A percentile compares a stretch with the other conserved stretches of the same genome.
Conservation (phyloP, 2,797 vertebrate species). For the Microctenopoma lineatum region DNA sequence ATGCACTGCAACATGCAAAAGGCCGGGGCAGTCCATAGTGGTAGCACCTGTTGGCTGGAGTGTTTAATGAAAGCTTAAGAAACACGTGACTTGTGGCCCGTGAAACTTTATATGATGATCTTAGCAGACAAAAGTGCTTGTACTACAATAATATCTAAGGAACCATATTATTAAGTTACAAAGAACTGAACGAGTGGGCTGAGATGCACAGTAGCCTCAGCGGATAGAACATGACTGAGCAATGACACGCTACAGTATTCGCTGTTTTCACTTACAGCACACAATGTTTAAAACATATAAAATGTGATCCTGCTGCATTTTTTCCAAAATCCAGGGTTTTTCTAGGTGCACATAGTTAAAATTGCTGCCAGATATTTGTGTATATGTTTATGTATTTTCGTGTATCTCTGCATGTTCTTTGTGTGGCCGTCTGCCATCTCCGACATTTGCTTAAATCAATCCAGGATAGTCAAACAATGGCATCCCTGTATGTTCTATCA, state of each 20-base stretch:
- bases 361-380: neutral
- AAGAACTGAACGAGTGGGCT: constrained; percentile 53
- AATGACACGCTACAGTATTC: constrained; percentile 16
- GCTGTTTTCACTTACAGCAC: constrained; percentile 36
- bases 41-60: constrained; percentile 65
- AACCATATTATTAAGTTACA: constrained; percentile 61
- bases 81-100: constrained; percentile 46
- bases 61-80: constrained; percentile 57
- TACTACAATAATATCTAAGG: constrained; percentile 54
- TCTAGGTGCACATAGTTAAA: constrained; percentile 11
- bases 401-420: constrained; percentile 16
- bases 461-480: constrained; percentile 66
- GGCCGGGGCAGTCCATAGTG: constrained; percentile 63
- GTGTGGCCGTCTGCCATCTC: constrained; percentile 55
- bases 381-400: neutral
- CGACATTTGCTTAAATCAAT: constrained; percentile 55
- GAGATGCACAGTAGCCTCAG: constrained; percentile 54
- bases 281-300: constrained; percentile 24
- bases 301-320: constrained; percentile 48
- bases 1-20: constrained; percentile 33
- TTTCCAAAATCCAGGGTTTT: constrained; percentile 2
- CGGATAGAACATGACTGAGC: constrained; percentile 57
- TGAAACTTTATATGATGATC: constrained; percentile 70
- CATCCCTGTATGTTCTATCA: constrained; percentile 64
- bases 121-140: constrained; percentile 51